Evolutionary conservation across 2,888 invertebrate species (phyloP).

Genomic region (Steinernema scapterisci): DNA sequence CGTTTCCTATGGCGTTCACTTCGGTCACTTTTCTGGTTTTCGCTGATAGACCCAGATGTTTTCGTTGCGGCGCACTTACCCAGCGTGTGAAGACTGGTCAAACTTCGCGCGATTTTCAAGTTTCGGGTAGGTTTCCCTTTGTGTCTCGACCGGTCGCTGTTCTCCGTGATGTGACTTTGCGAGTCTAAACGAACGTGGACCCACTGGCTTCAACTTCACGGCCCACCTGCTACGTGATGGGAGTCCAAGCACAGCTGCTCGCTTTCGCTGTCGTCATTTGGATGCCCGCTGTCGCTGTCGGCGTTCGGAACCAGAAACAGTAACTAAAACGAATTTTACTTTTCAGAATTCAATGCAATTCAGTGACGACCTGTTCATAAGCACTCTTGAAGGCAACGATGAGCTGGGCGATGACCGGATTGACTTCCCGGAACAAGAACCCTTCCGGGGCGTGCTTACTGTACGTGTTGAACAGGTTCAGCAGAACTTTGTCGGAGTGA

Average conservation of each 20-base stretch:
- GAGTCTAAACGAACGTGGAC: no score
- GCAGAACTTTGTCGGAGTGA: slow-evolving; percentile 67
- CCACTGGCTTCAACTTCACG: neutral
- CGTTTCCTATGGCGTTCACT: neutral
- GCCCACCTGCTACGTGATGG: neutral
- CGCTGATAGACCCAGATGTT: slow-evolving; percentile 8
- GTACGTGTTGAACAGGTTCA: slow-evolving; percentile 62
- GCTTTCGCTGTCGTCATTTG: slow-evolving; percentile 24
- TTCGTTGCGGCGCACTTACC: neutral
- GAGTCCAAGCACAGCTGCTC: neutral
- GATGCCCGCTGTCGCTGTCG: slow-evolving; percentile 32
- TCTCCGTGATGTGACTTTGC: no score
- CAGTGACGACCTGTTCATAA: slow-evolving; percentile 60
- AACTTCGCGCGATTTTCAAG: slow-evolving; percentile 19
- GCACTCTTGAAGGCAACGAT: slow-evolving; percentile 59
- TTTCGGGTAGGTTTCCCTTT: neutral
- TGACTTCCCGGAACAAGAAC: slow-evolving; percentile 49
- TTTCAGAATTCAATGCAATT: neutral
- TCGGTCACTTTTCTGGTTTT: neutral
- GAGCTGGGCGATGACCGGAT: slow-evolving; percentile 61
- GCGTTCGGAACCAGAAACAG: slow-evolving; percentile 34
- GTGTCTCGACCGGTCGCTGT: neutral
- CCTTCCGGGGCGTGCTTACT: slow-evolving; percentile 36
- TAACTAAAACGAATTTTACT: neutral
- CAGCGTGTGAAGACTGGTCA: slow-evolving; percentile 23